Evolutionary conservation across 1,140 invertebrate species (phyloP).

Genomic region (Caenorhabditis tropicalis): DNA sequence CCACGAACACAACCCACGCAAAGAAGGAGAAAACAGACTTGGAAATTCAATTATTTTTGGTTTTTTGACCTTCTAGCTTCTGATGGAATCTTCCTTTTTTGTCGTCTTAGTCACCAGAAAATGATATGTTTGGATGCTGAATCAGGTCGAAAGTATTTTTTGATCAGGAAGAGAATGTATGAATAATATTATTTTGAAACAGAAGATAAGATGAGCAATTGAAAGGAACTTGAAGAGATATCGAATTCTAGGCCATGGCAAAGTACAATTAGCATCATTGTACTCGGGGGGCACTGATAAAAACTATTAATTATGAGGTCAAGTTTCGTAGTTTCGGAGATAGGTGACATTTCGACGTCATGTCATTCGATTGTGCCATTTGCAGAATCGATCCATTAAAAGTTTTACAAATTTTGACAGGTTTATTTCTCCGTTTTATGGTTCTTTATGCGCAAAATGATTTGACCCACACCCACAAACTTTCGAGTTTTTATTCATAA

Average conservation of each 20-base stretch:
- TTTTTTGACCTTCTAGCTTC: not conserved
- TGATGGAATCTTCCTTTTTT: not conserved
- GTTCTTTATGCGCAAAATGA: not conserved
- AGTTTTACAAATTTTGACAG: not conserved
- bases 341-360: too few relatives aligned
- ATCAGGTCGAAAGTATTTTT: not conserved
- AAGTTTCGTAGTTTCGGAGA: too few relatives aligned
- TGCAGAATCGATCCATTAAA: too few relatives aligned
- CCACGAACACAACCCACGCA: not conserved
- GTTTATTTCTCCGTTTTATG: not conserved
- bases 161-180: not conserved
- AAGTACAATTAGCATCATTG: too few relatives aligned
- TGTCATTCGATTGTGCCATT: too few relatives aligned
- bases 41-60: conserved; percentile 28
- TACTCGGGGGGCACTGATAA: too few relatives aligned
- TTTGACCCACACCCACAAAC: not conserved
- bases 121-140: not conserved
- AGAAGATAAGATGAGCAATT: not conserved
- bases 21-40: not conserved
- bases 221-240: not conserved
- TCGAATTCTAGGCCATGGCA: too few relatives aligned
- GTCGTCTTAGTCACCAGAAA: not conserved
- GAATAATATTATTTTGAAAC: not conserved
- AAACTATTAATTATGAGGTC: too few relatives aligned
- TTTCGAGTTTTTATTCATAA: not conserved